Evolutionary conservation across 1,140 invertebrate genomes (phyloP), one percentile per base, ranked within the genome.

Genomic region (Lordiphosa clarofinis): DNA sequence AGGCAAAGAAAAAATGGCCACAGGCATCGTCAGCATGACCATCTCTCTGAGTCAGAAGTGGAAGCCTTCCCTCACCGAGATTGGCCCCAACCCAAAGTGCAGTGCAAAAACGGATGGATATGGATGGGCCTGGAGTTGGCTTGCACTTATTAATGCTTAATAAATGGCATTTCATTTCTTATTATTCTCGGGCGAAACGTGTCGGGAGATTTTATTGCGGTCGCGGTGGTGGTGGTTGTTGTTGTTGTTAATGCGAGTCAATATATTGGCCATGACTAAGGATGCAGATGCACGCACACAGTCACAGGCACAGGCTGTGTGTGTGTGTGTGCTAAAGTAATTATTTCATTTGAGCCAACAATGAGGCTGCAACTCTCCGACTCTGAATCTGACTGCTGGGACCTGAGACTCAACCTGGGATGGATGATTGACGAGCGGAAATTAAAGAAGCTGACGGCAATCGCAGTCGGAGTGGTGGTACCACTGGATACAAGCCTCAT

Each of bases 101-200:
- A 73, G 53, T 49, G 61, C 56, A 70, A 76, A 72, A 67, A 35
- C 37, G 37, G 48, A 24, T 73, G 73, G n/a, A n/a, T n/a, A 66
- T 76, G 79, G 81, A 79, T 81, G 75, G 72, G 72, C 67, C 24
- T n/a, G 38, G 24, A 56, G 9, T 46, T 13, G 48, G 65, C 68
- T 87, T 75, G 84, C 82, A 87, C 84, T 87, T 87, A 87, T 87
- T 87, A 87, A 87, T 87, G 84, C 82, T 87, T 87, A 87, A 87
- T 87, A 87, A 87, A 87, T 87, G 84, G 82, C 84, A 87, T 87
- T 87, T 87, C 84, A 87, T 87, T 87, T 87, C 79, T 87, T 82
- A 87, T 87, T 87, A 87, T 87, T 87, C 76, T 70, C 71, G 72
- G 73, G 67, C 72, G 73, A 76, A 46, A 71, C 70, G 56, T 73